Evolutionary conservation across 2,113 vertebrate genomes (phyloP), one percentile per base, ranked within the genome.

Genomic region (Burhinus oedicnemus): DNA sequence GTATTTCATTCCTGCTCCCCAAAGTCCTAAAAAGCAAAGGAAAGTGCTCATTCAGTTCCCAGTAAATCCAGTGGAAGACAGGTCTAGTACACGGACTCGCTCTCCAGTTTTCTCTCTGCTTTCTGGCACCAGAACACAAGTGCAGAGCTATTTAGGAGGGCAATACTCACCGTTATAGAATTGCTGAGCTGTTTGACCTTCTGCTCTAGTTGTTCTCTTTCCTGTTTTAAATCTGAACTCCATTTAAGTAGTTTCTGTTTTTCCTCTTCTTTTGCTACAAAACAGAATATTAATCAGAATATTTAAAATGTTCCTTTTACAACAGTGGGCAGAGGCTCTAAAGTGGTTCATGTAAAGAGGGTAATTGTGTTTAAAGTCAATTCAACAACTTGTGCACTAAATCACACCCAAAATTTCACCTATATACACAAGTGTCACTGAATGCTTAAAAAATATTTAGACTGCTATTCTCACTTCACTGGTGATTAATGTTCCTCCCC

Each of bases 191-290:
- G 99, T 96, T 99, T 99, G 97, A 99, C 99, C 98, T 99, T 98
- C 98, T 99, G 99, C 91, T 99, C 99, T 97, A 99, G 98, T 77
- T 99, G 99, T 97, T 99, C 99, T 82, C 99, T 98, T 97, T 99
- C 99, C 97, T 99, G 98, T 85, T 99, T 99, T 98, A 99, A 98
- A 92, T 99, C 99, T 90, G 99, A 98, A 96, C 99, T 99, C 99
- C 99, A 99, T 94, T 99, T 99, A 97, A 99, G 98, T 97, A 99
- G 98, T 97, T 99, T 99, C 98, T 99, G 99, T 94, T 99, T 99
- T 97, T 99, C 99, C 93, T 99, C 99, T 97, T 99, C 99, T 99
- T 99, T 99, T 96, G 99, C 99, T 99, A 78, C 38, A 91, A 83
- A 96, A 90, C 16, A 95, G 76, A 72, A 11, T 42, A 75, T 85